Evolutionary conservation across 2,888 invertebrate species (phyloP).

Genomic region (Papilio elwesi): DNA sequence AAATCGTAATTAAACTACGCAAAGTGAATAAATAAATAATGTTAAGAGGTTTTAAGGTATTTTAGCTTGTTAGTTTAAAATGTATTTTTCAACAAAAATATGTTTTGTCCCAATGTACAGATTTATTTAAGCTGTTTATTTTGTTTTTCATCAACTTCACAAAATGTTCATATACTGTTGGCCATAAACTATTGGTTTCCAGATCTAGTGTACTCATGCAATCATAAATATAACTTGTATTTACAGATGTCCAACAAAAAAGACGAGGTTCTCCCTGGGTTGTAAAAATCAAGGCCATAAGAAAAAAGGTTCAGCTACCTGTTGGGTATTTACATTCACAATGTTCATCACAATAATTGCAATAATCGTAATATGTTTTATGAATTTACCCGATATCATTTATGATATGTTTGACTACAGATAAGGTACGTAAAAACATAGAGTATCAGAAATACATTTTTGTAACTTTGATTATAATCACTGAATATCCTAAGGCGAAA

Average conservation of each 20-base stretch:
- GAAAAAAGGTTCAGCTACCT: background rate
- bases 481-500: background rate
- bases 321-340: background rate
- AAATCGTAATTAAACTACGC: no score
- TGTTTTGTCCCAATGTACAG: no score
- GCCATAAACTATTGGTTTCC: no score
- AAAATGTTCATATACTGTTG: no score
- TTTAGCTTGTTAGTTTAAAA: no score
- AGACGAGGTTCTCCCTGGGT: constrained; percentile 6
- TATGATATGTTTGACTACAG: constrained; percentile 15
- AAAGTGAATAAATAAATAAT: no score
- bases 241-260: constrained; percentile 5
- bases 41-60: no score
- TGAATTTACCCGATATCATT: constrained; percentile 15
- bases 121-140: no score
- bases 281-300: constrained; percentile 1
- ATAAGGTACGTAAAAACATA: constrained; percentile 1
- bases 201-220: no score
- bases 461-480: background rate
- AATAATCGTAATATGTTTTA: background rate
- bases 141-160: no score
- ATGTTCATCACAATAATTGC: background rate
- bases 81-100: no score
- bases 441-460: background rate
- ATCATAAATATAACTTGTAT: background rate